Evolutionary conservation across 2,888 invertebrate species (phyloP).

Genomic region (Oscheius sp.): DNA sequence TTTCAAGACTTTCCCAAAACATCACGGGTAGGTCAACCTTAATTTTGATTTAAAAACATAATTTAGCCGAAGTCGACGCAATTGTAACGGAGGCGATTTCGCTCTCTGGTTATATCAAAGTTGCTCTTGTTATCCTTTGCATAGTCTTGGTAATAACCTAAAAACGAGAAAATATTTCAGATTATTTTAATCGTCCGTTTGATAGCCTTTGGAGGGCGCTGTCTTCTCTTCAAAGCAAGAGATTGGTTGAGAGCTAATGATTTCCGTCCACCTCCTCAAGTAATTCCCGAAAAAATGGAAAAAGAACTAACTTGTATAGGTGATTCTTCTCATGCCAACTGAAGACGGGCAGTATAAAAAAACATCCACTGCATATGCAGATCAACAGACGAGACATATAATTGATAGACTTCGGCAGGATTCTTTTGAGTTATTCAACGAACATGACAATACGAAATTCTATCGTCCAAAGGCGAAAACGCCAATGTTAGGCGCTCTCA

Average conservation of each 20-base stretch:
- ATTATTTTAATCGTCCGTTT: conserved; percentile 43
- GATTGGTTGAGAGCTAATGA: conserved; percentile 49
- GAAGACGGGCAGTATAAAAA: conserved; percentile 48
- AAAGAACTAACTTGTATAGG: conserved; percentile 43
- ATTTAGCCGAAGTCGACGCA: conserved; percentile 55
- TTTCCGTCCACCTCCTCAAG: conserved; percentile 44
- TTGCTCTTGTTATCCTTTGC: conserved; percentile 44
- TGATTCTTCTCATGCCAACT: conserved; percentile 56
- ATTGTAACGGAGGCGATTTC: conserved; percentile 52
- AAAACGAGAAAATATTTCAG: conserved; percentile 19
- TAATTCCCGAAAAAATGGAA: conserved; percentile 2
- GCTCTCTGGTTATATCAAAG: conserved; percentile 55
- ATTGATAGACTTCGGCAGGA: conserved; percentile 43
- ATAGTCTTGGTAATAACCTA: conserved; percentile 37
- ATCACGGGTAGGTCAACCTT: conserved; percentile 46
- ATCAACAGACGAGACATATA: conserved; percentile 41
- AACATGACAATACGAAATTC: conserved; percentile 16
- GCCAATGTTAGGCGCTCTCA: conserved; percentile 10
- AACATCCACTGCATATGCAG: conserved; percentile 43
- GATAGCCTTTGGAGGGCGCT: conserved; percentile 49
- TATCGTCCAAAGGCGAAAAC: conserved; percentile 6
- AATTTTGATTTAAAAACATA: not conserved
- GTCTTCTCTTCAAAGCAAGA: conserved; percentile 45
- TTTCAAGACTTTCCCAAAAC: conserved; percentile 47
- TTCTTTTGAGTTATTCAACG: conserved; percentile 47